Base-by-base conservation (phyloP, 2,113 vertebrate species). In the Cardinalis cardinalis region DNA sequence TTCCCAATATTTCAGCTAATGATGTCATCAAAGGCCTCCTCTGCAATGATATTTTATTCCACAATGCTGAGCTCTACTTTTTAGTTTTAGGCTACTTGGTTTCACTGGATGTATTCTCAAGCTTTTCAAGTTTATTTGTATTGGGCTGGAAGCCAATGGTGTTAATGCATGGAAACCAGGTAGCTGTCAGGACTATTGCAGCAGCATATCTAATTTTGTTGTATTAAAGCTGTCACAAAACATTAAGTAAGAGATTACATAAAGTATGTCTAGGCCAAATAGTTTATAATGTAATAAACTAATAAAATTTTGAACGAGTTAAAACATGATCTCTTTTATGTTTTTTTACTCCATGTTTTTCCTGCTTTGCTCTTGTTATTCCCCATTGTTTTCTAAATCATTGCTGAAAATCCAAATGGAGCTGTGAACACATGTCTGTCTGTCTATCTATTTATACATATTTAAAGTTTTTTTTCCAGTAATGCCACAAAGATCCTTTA, bases 161-260 rank as follows among this genome's bases (percentile, higher is more conserved):
- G 60, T 95, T 94, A 96, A 89, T 86, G 78, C 89, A 87, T 82
- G 76, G 89, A 95, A 95, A 93, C 64, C 95, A 97, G 96, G 97
- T 97, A 97, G 94, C 87, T 96, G 94, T 97, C 95, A 95, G 85
- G 89, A 81, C 58, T 91, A 87, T 89, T 88, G 87, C 68, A 90
- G 83, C 85, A 95, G 96, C 95, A 96, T 97, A 95, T 96, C 97
- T 97, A 97, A 97, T 97, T 97, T 93, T 94, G 84, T 94, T 95
- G 61, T 90, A 96, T 97, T 97, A 97, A 96, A 97, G 71, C 93
- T 97, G 96, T 97, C 96, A 97, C 90, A 98, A 95, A 97, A 95
- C 36, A 76, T 95, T 96, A 96, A 96, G 93, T 87, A 94, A 97
- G 95, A 96, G 95, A 96, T 97, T 96, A 97, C 34, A 83, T 83